Conservation (phyloP, 2,797 vertebrate species). For the Dallia pectoralis region DNA sequence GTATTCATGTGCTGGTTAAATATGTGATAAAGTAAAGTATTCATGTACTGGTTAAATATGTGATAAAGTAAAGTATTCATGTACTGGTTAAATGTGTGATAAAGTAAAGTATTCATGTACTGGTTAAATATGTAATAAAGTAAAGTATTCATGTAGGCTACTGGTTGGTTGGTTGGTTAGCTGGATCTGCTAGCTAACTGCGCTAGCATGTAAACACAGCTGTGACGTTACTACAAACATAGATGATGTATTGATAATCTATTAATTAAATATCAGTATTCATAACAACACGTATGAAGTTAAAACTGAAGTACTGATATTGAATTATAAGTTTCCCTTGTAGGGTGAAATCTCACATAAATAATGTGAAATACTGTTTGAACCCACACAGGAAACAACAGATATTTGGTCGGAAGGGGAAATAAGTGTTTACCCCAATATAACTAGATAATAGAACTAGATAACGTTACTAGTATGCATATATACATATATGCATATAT, state of each 20-base stretch:
- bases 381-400: slow-evolving; percentile 12
- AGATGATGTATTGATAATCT: background rate
- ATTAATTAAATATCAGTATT: background rate
- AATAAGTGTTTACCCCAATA: background rate
- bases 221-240: background rate
- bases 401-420: background rate
- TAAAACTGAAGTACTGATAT: too few relatives aligned
- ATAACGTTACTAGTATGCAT: background rate
- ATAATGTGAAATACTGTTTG: slow-evolving; percentile 5
- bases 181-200: background rate
- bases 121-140: background rate
- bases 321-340: background rate
- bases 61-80: too few relatives aligned
- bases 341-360: background rate
- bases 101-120: too few relatives aligned
- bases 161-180: background rate
- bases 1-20: too few relatives aligned
- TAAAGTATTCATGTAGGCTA: background rate
- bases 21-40: background rate
- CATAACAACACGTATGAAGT: background rate
- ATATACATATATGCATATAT: background rate
- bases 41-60: background rate
- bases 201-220: background rate
- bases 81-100: background rate
- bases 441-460: background rate